Evolutionary conservation across 2,888 invertebrate genomes (phyloP), one percentile per base, ranked within the genome.

Genomic region (Agrotis segetum): DNA sequence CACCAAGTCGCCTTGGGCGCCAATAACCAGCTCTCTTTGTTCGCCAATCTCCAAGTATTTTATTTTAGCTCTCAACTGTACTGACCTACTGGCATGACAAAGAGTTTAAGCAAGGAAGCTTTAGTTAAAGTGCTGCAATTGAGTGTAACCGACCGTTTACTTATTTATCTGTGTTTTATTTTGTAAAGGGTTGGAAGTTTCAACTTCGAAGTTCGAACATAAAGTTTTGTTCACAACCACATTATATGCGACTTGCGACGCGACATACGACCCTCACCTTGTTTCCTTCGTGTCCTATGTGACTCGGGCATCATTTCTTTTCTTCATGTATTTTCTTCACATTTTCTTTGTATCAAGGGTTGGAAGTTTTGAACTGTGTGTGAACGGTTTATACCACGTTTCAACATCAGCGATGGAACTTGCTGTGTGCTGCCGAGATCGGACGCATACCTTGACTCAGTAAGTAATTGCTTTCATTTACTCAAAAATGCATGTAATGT

Each of bases 11-110:
- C 90, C 91, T 92, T 92, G 90, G 86, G 80, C 64, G 77, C 79
- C 85, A 89, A 87, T 91, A 88, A 87, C 87, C 87, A 84, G 84
- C 72, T 71, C 71, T 81, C 87, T 88, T 92, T 91, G 90, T 92
- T 79, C 80, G 84, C 80, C 82, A 88, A 91, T 91, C 84, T 82
- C 64, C 6, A 56, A 56, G 56, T 65, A 68, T 55, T 80, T 71
- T 65, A 68, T 55, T 80, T 71, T 70, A 62, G 61, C 67, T 67
- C 46, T n/a, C 52, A 64, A 69, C 52, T 67, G 60, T 59, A 61
- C 60, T 67, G 29, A 13, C 46, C 59, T 21, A 52, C 34, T 52
- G 16, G 65, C 21, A 72, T 46, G 67, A 81, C 81, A 82, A 72
- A 69, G 64, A 56, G 49, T 72, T 40, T 34, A 58, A 49, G 55